Percentiles rank a stretch among this genome's conserved stretches.
Conservation (phyloP, 2,797 vertebrate genomes). For the Sebastes goodei region DNA sequence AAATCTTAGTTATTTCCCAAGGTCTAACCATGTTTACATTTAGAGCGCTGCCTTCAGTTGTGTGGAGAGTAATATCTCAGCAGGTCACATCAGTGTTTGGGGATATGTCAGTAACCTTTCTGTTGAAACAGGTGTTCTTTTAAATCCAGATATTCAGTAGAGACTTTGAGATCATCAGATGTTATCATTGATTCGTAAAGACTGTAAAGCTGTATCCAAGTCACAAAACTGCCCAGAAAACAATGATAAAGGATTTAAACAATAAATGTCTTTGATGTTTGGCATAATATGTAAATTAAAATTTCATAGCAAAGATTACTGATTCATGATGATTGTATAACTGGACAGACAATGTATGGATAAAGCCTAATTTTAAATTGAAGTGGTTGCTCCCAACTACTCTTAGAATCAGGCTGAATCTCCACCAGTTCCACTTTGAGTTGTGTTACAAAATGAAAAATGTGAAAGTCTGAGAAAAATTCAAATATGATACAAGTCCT, state of each 20-base stretch:
- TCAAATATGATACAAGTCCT: not conserved
- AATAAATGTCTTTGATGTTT: not conserved
- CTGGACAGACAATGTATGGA: not conserved
- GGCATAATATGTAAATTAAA: not conserved
- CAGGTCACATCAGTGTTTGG: constrained; percentile 1
- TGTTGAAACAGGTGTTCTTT: constrained; percentile 18
- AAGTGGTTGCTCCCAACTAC: not conserved
- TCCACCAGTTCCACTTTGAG: not conserved
- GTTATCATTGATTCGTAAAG: not conserved
- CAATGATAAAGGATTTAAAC: not conserved
- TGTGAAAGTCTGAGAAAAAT: not conserved
- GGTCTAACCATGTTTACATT: constrained; percentile 58
- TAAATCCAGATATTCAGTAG: not conserved
- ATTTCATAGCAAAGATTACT: not conserved
- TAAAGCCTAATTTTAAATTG: not conserved
- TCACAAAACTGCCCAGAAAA: not conserved
- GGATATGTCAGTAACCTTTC: constrained; percentile 24
- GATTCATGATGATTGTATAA: not conserved
- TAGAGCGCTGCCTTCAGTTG: constrained; percentile 25
- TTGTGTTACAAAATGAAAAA: not conserved
- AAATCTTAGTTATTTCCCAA: constrained; percentile 67
- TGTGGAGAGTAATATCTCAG: constrained; percentile 30
- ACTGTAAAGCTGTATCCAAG: not conserved
- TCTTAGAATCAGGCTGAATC: not conserved
- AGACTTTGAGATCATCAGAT: not conserved